A percentile compares a stretch with the other conserved stretches of the same genome.
Evolutionary conservation across 2,888 invertebrate species (phyloP).

Genomic region (Piscicola geometra): DNA sequence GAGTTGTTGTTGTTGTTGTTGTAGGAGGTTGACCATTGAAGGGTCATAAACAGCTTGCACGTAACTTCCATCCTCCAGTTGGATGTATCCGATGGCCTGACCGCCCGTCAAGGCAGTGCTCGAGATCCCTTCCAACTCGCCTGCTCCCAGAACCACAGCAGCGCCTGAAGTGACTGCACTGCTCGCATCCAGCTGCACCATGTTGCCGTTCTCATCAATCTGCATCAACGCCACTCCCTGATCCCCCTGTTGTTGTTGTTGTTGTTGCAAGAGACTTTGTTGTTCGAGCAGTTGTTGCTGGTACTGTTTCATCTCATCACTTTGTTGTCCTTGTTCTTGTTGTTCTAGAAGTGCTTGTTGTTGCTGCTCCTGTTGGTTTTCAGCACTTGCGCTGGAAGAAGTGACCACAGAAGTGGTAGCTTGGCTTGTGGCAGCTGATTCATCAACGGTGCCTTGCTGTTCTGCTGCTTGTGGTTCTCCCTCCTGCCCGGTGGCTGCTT

Average conservation of each 20-base stretch:
- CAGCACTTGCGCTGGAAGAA: too few species aligned
- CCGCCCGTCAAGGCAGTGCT: not conserved
- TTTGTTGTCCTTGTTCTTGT: conserved; percentile 56
- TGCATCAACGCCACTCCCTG: not conserved
- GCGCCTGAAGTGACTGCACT: not conserved
- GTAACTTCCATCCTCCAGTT: conserved; percentile 31
- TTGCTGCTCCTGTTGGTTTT: conserved; percentile 55
- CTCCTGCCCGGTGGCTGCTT: conserved; percentile 55
- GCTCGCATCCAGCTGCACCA: conserved; percentile 5
- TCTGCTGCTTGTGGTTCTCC: not conserved
- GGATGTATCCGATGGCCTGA: conserved; percentile 25
- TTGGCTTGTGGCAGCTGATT: not conserved
- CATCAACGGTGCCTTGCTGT: not conserved
- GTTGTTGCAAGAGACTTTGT: not conserved
- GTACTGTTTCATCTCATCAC: conserved; percentile 38
- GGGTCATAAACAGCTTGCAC: conserved; percentile 30
- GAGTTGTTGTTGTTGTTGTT: conserved; percentile 23
- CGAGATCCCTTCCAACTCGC: not conserved
- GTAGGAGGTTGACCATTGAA: conserved; percentile 14
- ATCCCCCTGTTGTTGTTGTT: not conserved
- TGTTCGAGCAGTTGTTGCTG: conserved; percentile 7
- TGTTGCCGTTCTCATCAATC: not conserved
- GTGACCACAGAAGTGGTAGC: not conserved
- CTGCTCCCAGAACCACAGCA: not conserved
- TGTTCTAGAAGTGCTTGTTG: conserved; percentile 58